These are phyloP conservation scores for Trichoplax adhaerens DNA, from an alignment of 37 sponge, comb jelly and placozoan genomes.

Conservation along the genomic window DNA sequence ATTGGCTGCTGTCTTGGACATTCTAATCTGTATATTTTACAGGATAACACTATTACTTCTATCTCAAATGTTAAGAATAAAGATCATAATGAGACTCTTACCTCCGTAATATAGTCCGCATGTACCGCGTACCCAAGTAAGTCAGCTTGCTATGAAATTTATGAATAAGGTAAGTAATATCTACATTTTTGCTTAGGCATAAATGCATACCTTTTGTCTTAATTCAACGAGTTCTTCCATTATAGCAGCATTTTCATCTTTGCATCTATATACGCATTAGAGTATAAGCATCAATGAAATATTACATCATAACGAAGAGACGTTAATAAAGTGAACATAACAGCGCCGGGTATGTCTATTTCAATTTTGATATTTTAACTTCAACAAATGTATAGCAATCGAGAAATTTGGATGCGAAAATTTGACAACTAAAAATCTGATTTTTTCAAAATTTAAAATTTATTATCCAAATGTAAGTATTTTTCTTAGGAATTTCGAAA, in stretches of 20 bases:
- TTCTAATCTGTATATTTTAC: constrained; percentile 5
- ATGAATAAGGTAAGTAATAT: too few relatives aligned
- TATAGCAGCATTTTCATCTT: constrained; percentile 16
- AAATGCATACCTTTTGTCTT: constrained; percentile 5
- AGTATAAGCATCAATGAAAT: too few relatives aligned
- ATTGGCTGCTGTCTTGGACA: constrained; percentile 20
- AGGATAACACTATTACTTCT: not conserved
- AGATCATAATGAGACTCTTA: constrained; percentile 1
- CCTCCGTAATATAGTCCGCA: constrained; percentile 29
- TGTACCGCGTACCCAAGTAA: constrained; percentile 29
- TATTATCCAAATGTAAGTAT: too few relatives aligned
- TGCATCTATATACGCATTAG: constrained; percentile 12
- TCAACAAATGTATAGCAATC: too few relatives aligned
- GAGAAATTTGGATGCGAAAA: too few relatives aligned
- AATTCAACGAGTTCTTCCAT: constrained; percentile 12
- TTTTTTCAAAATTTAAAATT: too few relatives aligned
- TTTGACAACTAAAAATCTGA: too few relatives aligned
- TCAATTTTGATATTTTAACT: too few relatives aligned
- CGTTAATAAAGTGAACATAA: not conserved
- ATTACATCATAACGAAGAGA: not conserved
- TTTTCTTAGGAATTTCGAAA: too few relatives aligned
- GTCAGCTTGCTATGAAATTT: constrained; percentile 9
- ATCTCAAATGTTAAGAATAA: not conserved
- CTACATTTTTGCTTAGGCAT: too few relatives aligned
- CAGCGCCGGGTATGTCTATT: not conserved